Evolutionary conservation across 30 jellyfish, hydroid and myxozoan species (phyloP).

Genomic region (Chrysaora quinquecirrha): DNA sequence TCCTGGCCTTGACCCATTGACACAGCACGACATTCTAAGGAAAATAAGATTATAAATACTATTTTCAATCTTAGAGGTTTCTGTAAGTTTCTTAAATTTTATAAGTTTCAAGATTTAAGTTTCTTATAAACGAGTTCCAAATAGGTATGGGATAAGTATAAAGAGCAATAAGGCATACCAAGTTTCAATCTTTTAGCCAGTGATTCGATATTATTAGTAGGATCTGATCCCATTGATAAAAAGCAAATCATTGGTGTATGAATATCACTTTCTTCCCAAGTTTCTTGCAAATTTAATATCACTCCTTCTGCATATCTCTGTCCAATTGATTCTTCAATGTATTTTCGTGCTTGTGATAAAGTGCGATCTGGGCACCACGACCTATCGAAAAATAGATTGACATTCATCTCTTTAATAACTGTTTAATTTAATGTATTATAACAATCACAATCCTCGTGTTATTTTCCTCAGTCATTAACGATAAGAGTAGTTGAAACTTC

Average conservation of each 20-base stretch:
- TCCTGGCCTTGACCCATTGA: constrained; percentile 96
- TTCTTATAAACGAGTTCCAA: too few species aligned
- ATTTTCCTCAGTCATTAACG: too few species aligned
- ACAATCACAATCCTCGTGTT: too few species aligned
- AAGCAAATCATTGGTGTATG: constrained; percentile 82
- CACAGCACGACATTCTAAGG: constrained; percentile 80
- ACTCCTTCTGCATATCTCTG: constrained; percentile 83
- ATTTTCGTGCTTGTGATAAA: constrained; percentile 80
- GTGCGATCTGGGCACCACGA: constrained; percentile 94
- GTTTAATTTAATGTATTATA: too few species aligned
- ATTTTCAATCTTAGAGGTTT: too few species aligned
- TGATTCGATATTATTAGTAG: constrained; percentile 76
- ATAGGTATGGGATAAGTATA: too few species aligned
- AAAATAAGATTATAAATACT: background rate
- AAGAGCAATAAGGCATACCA: constrained; percentile 43
- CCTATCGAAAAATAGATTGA: constrained; percentile 31
- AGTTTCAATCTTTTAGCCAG: constrained; percentile 79
- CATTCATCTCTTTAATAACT: too few species aligned
- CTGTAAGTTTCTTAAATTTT: too few species aligned
- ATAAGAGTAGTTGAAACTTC: too few species aligned
- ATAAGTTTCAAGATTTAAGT: too few species aligned
- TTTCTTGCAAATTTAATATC: constrained; percentile 63
- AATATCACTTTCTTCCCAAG: constrained; percentile 86
- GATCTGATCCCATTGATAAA: constrained; percentile 91
- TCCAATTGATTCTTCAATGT: constrained; percentile 86